A percentile compares a stretch with the other conserved stretches of the same genome.
Conservation (phyloP, 2,797 vertebrate species). For the Aulostomus chinensis region DNA sequence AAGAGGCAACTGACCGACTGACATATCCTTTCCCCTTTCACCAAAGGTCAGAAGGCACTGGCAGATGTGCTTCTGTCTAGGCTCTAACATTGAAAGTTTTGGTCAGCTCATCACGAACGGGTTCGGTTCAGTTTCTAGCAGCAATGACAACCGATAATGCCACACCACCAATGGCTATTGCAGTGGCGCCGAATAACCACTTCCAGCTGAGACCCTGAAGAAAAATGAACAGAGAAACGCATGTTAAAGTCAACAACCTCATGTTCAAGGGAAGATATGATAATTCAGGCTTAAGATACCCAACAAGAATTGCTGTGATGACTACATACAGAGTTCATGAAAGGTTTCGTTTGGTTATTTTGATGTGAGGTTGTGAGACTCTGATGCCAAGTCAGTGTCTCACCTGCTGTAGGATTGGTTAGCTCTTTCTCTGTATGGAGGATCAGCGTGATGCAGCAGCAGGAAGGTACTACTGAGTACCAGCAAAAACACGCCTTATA, state of each 20-base stretch:
- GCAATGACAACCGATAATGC: slow-evolving; percentile 97
- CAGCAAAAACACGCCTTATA: too few relatives aligned
- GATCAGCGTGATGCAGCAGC: too few relatives aligned
- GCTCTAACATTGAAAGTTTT: slow-evolving; percentile 25
- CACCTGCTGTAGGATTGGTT: too few relatives aligned
- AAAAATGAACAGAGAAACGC: slow-evolving; percentile 4
- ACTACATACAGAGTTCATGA: too few relatives aligned
- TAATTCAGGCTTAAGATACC: too few relatives aligned
- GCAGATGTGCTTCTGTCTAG: slow-evolving; percentile 46
- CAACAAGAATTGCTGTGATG: too few relatives aligned
- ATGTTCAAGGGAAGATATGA: neutral
- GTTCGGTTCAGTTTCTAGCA: slow-evolving; percentile 94
- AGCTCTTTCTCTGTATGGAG: too few relatives aligned
- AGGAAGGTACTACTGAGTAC: too few relatives aligned
- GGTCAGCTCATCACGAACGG: slow-evolving; percentile 30
- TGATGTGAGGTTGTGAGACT: too few relatives aligned
- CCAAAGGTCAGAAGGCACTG: slow-evolving; percentile 44
- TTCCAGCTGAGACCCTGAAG: slow-evolving; percentile 93
- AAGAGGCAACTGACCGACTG: slow-evolving; percentile 31
- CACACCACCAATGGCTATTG: slow-evolving; percentile 93
- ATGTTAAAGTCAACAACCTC: slow-evolving; percentile 9
- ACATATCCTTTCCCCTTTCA: slow-evolving; percentile 15
- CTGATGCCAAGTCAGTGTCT: too few relatives aligned
- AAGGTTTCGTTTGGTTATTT: too few relatives aligned
- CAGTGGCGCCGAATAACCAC: slow-evolving; percentile 96